Percentiles rank a stretch among this genome's conserved stretches.
These are phyloP conservation scores for Paedocypris sp. DNA, from an alignment of 2,113 vertebrate genomes.

Conservation along the genomic window DNA sequence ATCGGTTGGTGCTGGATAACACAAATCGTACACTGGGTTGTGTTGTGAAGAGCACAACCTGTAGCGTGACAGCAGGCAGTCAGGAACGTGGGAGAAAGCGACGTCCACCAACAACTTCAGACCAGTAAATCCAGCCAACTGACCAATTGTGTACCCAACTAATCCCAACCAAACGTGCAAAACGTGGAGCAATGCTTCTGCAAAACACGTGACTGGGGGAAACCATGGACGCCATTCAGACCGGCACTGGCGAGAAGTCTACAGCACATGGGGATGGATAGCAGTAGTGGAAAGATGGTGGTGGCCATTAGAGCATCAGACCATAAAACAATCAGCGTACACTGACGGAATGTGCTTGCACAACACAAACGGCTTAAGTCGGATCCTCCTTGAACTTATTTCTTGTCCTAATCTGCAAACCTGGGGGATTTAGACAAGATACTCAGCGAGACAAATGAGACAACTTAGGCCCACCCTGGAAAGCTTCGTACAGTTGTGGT, in stretches of 20 bases:
- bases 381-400: slow-evolving; percentile 41
- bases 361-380: not conserved
- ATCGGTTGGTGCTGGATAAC: slow-evolving; percentile 36
- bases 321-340: not conserved
- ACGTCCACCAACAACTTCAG: slow-evolving; percentile 30
- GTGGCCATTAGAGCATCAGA: not conserved
- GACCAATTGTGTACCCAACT: slow-evolving; percentile 43
- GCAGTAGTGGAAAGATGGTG: not conserved
- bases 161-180: slow-evolving; percentile 42
- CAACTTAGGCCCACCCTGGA: slow-evolving; percentile 42
- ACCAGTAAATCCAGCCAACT: slow-evolving; percentile 45
- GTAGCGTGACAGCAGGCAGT: slow-evolving; percentile 46
- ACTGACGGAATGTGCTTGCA: slow-evolving; percentile 3
- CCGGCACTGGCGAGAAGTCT: not conserved
- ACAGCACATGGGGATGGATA: too few relatives aligned
- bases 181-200: slow-evolving; percentile 18
- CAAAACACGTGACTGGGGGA: not conserved
- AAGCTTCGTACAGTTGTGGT: slow-evolving; percentile 33
- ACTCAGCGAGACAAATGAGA: slow-evolving; percentile 43
- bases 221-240: too few relatives aligned
- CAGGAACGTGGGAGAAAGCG: slow-evolving; percentile 43
- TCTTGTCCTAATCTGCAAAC: slow-evolving; percentile 39
- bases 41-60: slow-evolving; percentile 53
- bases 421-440: slow-evolving; percentile 39
- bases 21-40: slow-evolving; percentile 47